Percentiles rank a stretch among this genome's conserved stretches.
These are phyloP conservation scores for Phoebastria nigripes DNA, from an alignment of 2,797 vertebrate species.

Conservation along the genomic window DNA sequence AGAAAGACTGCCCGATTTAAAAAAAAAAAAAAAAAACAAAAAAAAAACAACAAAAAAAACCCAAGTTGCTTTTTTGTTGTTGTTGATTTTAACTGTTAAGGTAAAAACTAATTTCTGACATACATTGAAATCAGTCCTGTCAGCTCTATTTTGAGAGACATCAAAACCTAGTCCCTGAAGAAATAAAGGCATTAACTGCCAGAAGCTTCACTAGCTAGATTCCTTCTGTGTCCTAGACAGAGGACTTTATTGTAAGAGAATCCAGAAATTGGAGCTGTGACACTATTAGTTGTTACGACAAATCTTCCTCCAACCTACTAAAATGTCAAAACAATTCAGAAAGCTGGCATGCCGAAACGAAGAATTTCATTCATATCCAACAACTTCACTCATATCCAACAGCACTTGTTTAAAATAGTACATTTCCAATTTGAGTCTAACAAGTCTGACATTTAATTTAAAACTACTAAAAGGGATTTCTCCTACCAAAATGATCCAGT, in stretches of 20 bases:
- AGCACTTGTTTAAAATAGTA: background rate
- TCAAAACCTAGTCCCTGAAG: background rate
- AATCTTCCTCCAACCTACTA: background rate
- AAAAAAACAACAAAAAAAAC: too few species aligned
- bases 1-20: background rate
- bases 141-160: background rate
- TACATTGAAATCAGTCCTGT: background rate
- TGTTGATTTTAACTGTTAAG: background rate
- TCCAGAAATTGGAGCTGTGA: background rate
- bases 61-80: background rate
- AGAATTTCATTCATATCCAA: background rate
- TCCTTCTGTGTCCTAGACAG: background rate
- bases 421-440: background rate
- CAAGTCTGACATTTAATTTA: background rate
- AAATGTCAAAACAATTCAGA: constrained; percentile 25
- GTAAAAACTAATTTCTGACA: background rate
- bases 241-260: background rate
- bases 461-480: background rate
- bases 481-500: background rate
- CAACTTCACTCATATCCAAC: background rate
- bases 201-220: background rate
- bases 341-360: background rate
- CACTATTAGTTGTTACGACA: background rate
- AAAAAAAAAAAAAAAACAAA: background rate
- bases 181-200: background rate